Conservation (phyloP, 2,888 invertebrate genomes). For the Physocephala rufipes region DNA sequence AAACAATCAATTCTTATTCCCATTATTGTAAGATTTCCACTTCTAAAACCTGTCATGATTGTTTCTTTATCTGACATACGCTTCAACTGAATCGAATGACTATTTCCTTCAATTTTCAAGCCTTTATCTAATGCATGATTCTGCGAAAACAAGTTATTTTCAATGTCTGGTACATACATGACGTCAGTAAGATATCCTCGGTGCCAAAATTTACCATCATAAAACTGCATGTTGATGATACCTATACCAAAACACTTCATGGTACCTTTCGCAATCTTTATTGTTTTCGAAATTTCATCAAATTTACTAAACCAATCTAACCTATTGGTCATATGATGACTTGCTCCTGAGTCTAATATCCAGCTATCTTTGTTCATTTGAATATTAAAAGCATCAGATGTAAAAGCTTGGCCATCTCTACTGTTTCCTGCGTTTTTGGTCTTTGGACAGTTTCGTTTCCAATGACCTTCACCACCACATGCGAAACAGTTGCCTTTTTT, state of each 20-base stretch:
- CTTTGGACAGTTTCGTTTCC: too few relatives aligned
- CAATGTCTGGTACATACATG: slow-evolving; percentile 1
- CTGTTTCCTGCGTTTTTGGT: neutral
- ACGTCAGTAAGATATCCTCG: neutral
- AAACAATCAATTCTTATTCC: neutral
- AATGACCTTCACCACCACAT: too few relatives aligned
- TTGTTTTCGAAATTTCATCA: neutral
- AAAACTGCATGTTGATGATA: neutral
- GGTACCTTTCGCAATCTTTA: slow-evolving; percentile 7
- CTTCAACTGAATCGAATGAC: neutral
- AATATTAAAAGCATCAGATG: neutral
- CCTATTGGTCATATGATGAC: slow-evolving; percentile 4
- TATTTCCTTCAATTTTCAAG: slow-evolving; percentile 9
- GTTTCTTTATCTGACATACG: neutral
- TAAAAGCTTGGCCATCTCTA: neutral
- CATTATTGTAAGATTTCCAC: slow-evolving; percentile 12
- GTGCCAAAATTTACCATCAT: neutral
- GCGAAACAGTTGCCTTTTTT: neutral
- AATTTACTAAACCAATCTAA: slow-evolving; percentile 8
- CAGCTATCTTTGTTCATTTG: neutral
- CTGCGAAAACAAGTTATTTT: slow-evolving; percentile 4
- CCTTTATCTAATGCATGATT: slow-evolving; percentile 9
- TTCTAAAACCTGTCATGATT: neutral
- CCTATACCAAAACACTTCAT: neutral
- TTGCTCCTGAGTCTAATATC: neutral